These are phyloP conservation scores for Noctua janthina DNA, from an alignment of 2,888 invertebrate genomes.

Conservation along the genomic window DNA sequence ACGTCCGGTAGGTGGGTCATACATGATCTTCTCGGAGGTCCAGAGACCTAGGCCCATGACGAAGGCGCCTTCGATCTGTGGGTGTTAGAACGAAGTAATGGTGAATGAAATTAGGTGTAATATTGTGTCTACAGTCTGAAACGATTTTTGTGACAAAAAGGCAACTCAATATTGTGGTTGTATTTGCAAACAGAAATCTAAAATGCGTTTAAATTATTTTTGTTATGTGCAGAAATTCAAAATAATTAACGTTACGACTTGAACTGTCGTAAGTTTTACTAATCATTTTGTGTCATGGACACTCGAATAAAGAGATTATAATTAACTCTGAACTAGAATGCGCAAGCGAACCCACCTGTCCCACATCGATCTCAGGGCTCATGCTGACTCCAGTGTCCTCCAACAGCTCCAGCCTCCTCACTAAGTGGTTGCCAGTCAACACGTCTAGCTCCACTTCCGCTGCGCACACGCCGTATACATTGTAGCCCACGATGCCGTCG, in stretches of 20 bases:
- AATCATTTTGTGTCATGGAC: not conserved
- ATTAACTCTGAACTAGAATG: not conserved
- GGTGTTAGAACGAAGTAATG: not conserved
- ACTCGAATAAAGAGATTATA: not conserved
- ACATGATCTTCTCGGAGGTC: conserved; percentile 92
- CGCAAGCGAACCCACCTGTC: conserved; percentile 88
- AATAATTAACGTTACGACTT: not conserved
- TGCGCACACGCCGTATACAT: conserved; percentile 91
- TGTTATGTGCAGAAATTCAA: not conserved
- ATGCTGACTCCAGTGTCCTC: conserved; percentile 93
- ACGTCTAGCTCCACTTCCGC: conserved; percentile 93
- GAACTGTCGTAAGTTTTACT: not conserved
- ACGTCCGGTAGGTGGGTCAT: conserved; percentile 89
- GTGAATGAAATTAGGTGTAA: not conserved
- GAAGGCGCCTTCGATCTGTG: conserved; percentile 93
- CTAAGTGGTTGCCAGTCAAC: conserved; percentile 92
- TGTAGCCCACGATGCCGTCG: conserved; percentile 84
- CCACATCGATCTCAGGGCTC: conserved; percentile 92
- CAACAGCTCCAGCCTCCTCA: conserved; percentile 91
- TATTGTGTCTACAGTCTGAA: not conserved
- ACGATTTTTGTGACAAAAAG: not conserved
- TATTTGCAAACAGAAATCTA: not conserved
- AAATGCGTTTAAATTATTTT: not conserved
- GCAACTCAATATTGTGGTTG: not conserved
- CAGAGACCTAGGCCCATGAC: conserved; percentile 93